phyloP scores from a whole-genome alignment of 2,113 vertebrate genomes.

The Cyanoderma ruficeps region DNA sequence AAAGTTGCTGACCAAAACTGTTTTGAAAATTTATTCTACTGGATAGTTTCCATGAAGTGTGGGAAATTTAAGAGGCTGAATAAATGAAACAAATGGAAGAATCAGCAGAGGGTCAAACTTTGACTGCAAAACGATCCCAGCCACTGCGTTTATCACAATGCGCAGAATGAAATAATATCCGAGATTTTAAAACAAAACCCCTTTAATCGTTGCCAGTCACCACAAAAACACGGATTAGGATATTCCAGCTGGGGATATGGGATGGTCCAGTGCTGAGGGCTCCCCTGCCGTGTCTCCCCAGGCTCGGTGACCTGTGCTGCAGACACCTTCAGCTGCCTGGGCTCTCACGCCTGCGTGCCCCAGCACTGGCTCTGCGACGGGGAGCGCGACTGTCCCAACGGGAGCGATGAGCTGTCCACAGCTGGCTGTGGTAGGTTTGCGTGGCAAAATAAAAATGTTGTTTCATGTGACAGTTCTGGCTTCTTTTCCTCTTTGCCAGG shows the following conservation, averaged over 20 bases:
- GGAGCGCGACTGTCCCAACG: constrained; percentile 93
- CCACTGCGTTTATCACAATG: background rate
- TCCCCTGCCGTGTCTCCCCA: constrained; percentile 4
- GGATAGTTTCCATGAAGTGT: background rate
- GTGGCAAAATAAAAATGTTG: background rate
- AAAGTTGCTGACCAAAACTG: background rate
- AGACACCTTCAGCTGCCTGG: constrained; percentile 90
- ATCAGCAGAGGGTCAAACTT: background rate
- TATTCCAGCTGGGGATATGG: accelerated
- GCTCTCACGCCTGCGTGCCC: constrained; percentile 92
- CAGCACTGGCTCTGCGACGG: constrained; percentile 96
- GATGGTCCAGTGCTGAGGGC: accelerated
- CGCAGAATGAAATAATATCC: background rate
- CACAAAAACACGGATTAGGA: background rate
- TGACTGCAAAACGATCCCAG: background rate
- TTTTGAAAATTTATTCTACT: background rate
- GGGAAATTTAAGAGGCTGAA: background rate
- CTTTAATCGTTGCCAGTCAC: accelerated
- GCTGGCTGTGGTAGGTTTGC: constrained; percentile 88
- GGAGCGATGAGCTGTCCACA: constrained; percentile 92
- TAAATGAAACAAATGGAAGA: background rate
- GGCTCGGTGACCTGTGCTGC: constrained; percentile 90
- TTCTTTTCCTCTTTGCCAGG: too few species aligned
- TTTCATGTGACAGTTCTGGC: too few species aligned
- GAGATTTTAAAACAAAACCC: background rate